Conservation (phyloP, 2,888 invertebrate species). For the Agonopterix subpropinquella region DNA sequence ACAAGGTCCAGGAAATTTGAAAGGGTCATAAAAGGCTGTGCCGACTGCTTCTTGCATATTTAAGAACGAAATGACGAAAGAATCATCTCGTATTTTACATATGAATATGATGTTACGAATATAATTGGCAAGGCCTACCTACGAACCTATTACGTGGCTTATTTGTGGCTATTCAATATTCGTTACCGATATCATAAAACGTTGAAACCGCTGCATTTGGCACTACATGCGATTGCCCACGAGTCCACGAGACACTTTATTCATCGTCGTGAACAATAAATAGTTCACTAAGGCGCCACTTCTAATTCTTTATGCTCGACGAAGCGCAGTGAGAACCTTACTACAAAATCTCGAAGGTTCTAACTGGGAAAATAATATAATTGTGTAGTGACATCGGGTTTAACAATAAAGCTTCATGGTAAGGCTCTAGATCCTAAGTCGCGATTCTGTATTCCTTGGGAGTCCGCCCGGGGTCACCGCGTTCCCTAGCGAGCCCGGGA, state of each 20-base stretch:
- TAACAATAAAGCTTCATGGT: conserved; percentile 4
- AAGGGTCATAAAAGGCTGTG: not conserved
- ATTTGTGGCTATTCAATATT: too few relatives aligned
- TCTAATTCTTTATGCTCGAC: conserved; percentile 58
- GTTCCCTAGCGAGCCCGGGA: conserved; percentile 52
- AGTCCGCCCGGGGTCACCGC: conserved; percentile 56
- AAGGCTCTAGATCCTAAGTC: conserved; percentile 36
- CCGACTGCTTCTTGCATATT: not conserved
- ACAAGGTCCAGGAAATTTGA: conserved; percentile 3
- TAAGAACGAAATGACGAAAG: too few relatives aligned
- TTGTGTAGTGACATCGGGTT: not conserved
- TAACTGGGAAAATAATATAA: not conserved
- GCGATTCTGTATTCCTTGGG: conserved; percentile 60
- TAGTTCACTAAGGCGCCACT: conserved; percentile 51
- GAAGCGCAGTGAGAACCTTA: conserved; percentile 24
- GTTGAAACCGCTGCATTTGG: not conserved
- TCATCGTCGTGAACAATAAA: conserved; percentile 46
- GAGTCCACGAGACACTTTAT: conserved; percentile 8
- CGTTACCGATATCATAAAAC: not conserved
- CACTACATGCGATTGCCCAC: not conserved
- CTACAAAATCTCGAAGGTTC: conserved; percentile 6
- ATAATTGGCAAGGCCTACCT: too few relatives aligned
- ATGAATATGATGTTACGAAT: too few relatives aligned
- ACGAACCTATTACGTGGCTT: too few relatives aligned
- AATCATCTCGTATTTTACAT: too few relatives aligned